phyloP scores from a whole-genome alignment of 1,140 invertebrate genomes.

The Diachasmimorpha longicaudata region DNA sequence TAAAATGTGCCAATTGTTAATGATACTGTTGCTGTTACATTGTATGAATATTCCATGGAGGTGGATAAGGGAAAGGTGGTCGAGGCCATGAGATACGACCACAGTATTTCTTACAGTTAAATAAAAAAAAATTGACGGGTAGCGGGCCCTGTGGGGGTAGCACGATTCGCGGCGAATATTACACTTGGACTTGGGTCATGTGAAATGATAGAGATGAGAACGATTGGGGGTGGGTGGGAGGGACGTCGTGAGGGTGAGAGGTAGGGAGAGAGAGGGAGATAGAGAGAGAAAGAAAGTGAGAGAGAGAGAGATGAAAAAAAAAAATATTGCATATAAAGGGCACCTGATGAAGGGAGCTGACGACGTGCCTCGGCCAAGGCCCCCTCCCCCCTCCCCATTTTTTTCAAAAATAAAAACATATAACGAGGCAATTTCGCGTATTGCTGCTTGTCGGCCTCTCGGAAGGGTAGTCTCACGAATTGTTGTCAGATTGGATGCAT shows the following conservation, averaged over 20 bases:
- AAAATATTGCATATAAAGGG: conserved; percentile 10
- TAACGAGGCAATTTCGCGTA: conserved; percentile 36
- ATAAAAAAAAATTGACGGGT: conserved; percentile 3
- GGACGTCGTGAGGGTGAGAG: not conserved
- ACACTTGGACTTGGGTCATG: not conserved
- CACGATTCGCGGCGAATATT: conserved; percentile 13
- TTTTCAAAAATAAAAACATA: conserved; percentile 36
- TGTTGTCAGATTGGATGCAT: conserved; percentile 12
- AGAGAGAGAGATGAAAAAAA: too few relatives aligned
- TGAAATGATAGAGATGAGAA: not conserved
- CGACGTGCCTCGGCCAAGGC: conserved; percentile 12
- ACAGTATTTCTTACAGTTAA: conserved; percentile 7
- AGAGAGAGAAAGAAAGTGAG: not conserved
- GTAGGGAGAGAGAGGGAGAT: not conserved
- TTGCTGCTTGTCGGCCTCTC: not conserved
- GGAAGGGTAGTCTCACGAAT: conserved; percentile 16
- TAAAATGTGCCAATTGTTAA: not conserved
- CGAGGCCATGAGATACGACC: conserved; percentile 14
- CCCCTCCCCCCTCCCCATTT: too few relatives aligned
- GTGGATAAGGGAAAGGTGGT: conserved; percentile 13
- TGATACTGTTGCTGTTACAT: not conserved
- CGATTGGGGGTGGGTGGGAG: not conserved
- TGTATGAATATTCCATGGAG: conserved; percentile 3
- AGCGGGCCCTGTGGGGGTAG: not conserved
- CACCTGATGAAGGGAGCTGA: not conserved